phyloP scores from a whole-genome alignment of 2,797 vertebrate genomes.

The Pangasius djambal region DNA sequence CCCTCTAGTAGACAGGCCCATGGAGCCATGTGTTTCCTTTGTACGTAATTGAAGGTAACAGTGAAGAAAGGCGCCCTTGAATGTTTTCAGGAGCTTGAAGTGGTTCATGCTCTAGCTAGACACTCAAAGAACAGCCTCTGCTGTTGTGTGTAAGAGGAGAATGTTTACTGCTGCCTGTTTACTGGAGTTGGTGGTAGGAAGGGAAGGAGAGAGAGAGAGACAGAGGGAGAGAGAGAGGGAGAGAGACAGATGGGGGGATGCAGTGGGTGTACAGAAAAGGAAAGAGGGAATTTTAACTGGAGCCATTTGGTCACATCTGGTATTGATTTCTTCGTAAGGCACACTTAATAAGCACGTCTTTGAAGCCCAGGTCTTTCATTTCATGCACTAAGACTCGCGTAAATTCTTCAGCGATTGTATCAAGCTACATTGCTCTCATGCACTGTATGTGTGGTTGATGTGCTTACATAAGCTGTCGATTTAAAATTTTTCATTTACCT shows the following conservation, averaged over 20 bases:
- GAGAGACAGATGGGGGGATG: slow-evolving; percentile 46
- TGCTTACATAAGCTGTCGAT: slow-evolving; percentile 73
- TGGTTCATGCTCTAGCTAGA: slow-evolving; percentile 18
- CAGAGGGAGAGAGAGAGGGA: slow-evolving; percentile 35
- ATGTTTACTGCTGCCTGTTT: slow-evolving; percentile 51
- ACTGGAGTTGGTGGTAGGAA: slow-evolving; percentile 51
- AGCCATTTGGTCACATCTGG: slow-evolving; percentile 91
- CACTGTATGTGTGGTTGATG: slow-evolving; percentile 31
- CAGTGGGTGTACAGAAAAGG: slow-evolving; percentile 63
- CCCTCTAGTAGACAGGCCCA: slow-evolving; percentile 5
- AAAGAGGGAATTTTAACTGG: slow-evolving; percentile 79
- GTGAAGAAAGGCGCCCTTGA: slow-evolving; percentile 19
- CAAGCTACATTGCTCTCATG: slow-evolving; percentile 73
- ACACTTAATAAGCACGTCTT: slow-evolving; percentile 93
- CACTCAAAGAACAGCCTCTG: slow-evolving; percentile 34
- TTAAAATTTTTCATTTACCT: slow-evolving; percentile 42
- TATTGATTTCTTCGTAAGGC: slow-evolving; percentile 93
- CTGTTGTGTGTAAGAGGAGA: slow-evolving; percentile 29
- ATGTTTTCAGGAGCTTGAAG: slow-evolving; percentile 32
- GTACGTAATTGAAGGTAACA: background rate
- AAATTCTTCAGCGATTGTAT: slow-evolving; percentile 91
- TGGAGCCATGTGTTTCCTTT: slow-evolving; percentile 23
- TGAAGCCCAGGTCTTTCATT: slow-evolving; percentile 92
- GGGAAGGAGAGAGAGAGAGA: slow-evolving; percentile 46
- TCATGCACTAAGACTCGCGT: slow-evolving; percentile 89